Conservation (phyloP, 2,888 invertebrate species). For the Celastrina argiolus region DNA sequence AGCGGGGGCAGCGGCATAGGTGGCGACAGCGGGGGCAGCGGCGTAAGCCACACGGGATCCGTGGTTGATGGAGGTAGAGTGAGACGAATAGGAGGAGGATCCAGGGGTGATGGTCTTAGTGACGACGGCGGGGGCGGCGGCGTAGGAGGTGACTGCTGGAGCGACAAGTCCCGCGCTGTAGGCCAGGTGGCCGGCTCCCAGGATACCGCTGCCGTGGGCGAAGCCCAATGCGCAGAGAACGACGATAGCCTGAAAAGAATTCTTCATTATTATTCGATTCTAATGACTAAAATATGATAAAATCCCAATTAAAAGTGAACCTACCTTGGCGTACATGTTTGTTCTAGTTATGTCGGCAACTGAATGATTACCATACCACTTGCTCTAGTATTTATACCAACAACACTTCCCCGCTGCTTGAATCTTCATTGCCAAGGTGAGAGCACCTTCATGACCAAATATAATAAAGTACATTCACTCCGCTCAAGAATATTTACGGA, state of each 20-base stretch:
- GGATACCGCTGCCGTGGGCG: conserved; percentile 75
- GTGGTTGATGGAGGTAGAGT: conserved; percentile 43
- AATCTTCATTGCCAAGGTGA: conserved; percentile 76
- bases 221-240: conserved; percentile 79
- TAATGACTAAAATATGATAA: conserved; percentile 38
- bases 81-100: conserved; percentile 41
- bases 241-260: conserved; percentile 65
- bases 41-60: background rate
- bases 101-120: conserved; percentile 59
- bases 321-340: conserved; percentile 77
- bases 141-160: conserved; percentile 72
- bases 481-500: background rate
- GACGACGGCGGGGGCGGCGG: conserved; percentile 34
- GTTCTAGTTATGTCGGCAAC: conserved; percentile 68
- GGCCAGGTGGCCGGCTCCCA: conserved; percentile 34
- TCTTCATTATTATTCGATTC: background rate
- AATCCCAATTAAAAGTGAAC: conserved; percentile 33
- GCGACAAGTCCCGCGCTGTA: conserved; percentile 41
- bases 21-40: background rate
- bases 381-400: conserved; percentile 72
- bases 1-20: conserved; percentile 26
- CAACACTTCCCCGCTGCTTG: conserved; percentile 48
- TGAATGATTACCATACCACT: conserved; percentile 67
- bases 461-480: background rate
- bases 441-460: background rate